Percentiles rank a stretch among this genome's conserved stretches.
phyloP scores from a whole-genome alignment of 2,113 vertebrate genomes.

The Hiodon alosoides region DNA sequence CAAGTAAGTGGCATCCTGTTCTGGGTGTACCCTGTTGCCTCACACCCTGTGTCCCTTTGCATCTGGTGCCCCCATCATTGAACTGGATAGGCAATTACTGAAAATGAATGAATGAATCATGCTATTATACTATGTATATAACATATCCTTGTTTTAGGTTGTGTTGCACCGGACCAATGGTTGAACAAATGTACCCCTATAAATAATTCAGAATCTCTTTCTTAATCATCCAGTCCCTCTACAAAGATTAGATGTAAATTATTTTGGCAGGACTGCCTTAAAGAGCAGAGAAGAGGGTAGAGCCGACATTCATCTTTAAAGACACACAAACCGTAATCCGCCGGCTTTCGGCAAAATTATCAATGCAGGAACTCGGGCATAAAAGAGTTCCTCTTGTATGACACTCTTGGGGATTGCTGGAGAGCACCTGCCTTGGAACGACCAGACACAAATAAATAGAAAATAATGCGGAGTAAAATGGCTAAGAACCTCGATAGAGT shows the following conservation, averaged over 20 bases:
- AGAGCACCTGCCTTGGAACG: slow-evolving; percentile 98
- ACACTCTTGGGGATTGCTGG: slow-evolving; percentile 79
- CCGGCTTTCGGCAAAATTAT: slow-evolving; percentile 48
- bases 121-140: neutral
- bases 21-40: too few relatives aligned
- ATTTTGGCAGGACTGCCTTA: slow-evolving; percentile 61
- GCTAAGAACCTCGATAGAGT: slow-evolving; percentile 97
- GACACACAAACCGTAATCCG: slow-evolving; percentile 52
- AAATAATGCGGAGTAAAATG: slow-evolving; percentile 58
- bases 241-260: slow-evolving; percentile 67
- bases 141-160: too few relatives aligned
- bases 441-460: slow-evolving; percentile 77
- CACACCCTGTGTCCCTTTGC: too few relatives aligned
- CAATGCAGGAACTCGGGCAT: slow-evolving; percentile 64
- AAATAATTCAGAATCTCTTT: neutral
- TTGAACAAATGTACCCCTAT: neutral
- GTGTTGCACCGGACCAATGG: neutral
- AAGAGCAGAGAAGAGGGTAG: slow-evolving; percentile 31
- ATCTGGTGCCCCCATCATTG: too few relatives aligned
- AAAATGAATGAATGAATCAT: neutral
- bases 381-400: slow-evolving; percentile 94
- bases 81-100: too few relatives aligned
- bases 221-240: slow-evolving; percentile 33
- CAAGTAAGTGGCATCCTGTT: too few relatives aligned
- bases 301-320: slow-evolving; percentile 48